Evolutionary conservation across 2,797 vertebrate genomes (phyloP).

Genomic region (Anabas testudineus): DNA sequence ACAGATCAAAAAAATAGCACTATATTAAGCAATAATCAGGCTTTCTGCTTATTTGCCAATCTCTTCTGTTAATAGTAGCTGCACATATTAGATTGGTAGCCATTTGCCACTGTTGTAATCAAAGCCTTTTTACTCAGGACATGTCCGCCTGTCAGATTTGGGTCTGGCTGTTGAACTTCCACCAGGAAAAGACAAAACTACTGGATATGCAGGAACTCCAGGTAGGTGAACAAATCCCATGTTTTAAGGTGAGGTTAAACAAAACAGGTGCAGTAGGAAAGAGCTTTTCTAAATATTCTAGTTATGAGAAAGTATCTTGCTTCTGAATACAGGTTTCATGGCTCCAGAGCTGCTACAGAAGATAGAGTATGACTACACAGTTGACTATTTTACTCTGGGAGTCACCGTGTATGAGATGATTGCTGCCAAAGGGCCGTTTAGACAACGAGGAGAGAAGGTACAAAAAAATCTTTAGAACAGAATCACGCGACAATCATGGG

Average conservation of each 20-base stretch:
- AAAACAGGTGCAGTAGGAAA: neutral
- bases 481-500: neutral
- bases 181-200: slow-evolving; percentile 81
- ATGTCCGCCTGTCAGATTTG: slow-evolving; percentile 85
- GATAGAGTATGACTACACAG: slow-evolving; percentile 83
- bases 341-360: slow-evolving; percentile 84
- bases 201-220: slow-evolving; percentile 85
- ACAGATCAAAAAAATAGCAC: no score
- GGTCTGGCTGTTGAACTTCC: slow-evolving; percentile 84
- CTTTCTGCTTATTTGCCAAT: neutral
- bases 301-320: neutral
- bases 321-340: slow-evolving; percentile 81
- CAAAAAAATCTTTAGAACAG: neutral
- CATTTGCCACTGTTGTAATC: slow-evolving; percentile 6
- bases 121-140: slow-evolving; percentile 68
- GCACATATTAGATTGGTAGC: neutral
- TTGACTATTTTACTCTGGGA: slow-evolving; percentile 87
- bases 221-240: slow-evolving; percentile 56
- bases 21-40: neutral
- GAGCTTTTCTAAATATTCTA: neutral
- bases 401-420: slow-evolving; percentile 86
- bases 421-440: slow-evolving; percentile 84
- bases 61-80: neutral
- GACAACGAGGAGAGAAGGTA: slow-evolving; percentile 83
- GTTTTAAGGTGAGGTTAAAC: neutral